Evolutionary conservation across 2,113 vertebrate species (phyloP).

Genomic region (rabbit (Oryctolagus cuniculus)): mOryCun1.1 NC_091437.1:68501-69000

Average conservation of each 20-base stretch:
- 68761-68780: not conserved
- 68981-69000: constrained; percentile 44
- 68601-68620: not conserved
- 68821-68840: constrained; percentile 60
- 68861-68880: constrained; percentile 65
- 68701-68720: not conserved
- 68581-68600: not conserved
- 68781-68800: not conserved
- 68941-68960: constrained; percentile 69
- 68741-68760: not conserved
- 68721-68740: not conserved
- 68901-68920: constrained; percentile 71
- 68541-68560: not conserved
- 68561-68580: not conserved
- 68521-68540: not conserved
- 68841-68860: constrained; percentile 52
- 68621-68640: not conserved
- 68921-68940: constrained; percentile 70
- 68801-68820: constrained; percentile 7
- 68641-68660: not conserved
- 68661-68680: not conserved
- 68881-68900: constrained; percentile 67
- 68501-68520: not conserved
- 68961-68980: constrained; percentile 65
- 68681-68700: not conserved